phyloP scores from a whole-genome alignment of 1,140 invertebrate species.

The Melanaphis sacchari region DNA sequence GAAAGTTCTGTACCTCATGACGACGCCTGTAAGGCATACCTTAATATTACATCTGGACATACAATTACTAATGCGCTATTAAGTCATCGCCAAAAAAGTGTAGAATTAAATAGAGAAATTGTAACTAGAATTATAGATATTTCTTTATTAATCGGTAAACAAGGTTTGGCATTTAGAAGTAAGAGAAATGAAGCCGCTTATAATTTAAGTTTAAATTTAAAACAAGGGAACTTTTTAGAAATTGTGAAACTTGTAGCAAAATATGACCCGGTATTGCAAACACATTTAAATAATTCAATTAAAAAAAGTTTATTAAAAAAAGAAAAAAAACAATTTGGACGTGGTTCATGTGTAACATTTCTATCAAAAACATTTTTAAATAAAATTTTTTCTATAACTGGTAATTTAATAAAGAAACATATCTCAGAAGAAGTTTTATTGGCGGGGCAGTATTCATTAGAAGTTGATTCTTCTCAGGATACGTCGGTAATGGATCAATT shows the following conservation, averaged over 20 bases:
- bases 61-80: too few relatives aligned
- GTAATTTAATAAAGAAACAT: too few relatives aligned
- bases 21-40: not conserved
- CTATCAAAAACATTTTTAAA: too few relatives aligned
- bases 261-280: not conserved
- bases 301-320: not conserved
- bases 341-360: too few relatives aligned
- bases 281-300: not conserved
- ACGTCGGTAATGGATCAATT: conserved; percentile 5
- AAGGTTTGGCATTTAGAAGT: too few relatives aligned
- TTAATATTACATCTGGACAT: too few relatives aligned
- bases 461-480: not conserved
- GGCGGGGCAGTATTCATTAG: not conserved
- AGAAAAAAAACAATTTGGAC: too few relatives aligned
- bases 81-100: too few relatives aligned
- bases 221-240: not conserved
- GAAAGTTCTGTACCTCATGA: not conserved
- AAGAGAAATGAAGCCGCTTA: too few relatives aligned
- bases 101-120: not conserved
- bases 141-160: not conserved
- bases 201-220: too few relatives aligned
- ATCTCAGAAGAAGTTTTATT: not conserved
- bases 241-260: not conserved
- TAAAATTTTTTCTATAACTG: too few relatives aligned
- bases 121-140: conserved; percentile 13